Base-by-base conservation (phyloP, 2,113 vertebrate genomes). In the Sula dactylatra region DNA sequence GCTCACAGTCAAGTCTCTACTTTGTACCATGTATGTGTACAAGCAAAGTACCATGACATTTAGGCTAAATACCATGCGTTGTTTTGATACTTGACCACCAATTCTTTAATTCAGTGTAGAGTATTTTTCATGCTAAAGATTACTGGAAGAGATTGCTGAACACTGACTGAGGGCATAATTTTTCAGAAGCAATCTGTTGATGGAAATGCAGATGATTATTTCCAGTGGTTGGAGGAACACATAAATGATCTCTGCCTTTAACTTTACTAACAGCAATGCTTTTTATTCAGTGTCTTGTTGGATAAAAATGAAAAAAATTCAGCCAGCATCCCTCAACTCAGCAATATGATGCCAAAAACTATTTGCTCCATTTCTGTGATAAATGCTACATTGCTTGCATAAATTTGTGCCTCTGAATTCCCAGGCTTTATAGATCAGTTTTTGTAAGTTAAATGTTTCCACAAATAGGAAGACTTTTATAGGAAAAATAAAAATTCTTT, bases 101-200 rank as follows among this genome's bases (percentile, higher is more conserved):
- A 21, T 72, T 84, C 90, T 88, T 73, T 27, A 94, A 83, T 70
- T 71, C 49, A 59, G 45, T 74, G 52, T 19, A 86, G 42, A 56
- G 27, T 88, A 72, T 84, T 93, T 92, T 80, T 62, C 65, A 26
- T 70, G 20, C 47, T 86, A 67, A 78, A 76, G 29, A 86, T 90
- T 93, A 88, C 91, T 74, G 74, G 20, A 89, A 66, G 32, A 27
- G 49, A 80, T 52, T 21, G 16, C 50, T 92, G 64, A 86, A 93
- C 20, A 80, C 24, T 86, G 61, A 96, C n/a, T 94, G 47, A 97
- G 90, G 55, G n/a, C 47, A 61, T 78, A 78, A 94, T 86, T 95
- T 97, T 36, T 94, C 54, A 93, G 74, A 90, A 96, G 64, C 8
- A 90, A 62, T 70, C 24, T 82, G 62, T 19, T 64, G 54, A 34